A percentile compares a stretch with the other conserved stretches of the same genome.
phyloP scores from a whole-genome alignment of 2,797 vertebrate genomes.

The Gorsachius magnificus region DNA sequence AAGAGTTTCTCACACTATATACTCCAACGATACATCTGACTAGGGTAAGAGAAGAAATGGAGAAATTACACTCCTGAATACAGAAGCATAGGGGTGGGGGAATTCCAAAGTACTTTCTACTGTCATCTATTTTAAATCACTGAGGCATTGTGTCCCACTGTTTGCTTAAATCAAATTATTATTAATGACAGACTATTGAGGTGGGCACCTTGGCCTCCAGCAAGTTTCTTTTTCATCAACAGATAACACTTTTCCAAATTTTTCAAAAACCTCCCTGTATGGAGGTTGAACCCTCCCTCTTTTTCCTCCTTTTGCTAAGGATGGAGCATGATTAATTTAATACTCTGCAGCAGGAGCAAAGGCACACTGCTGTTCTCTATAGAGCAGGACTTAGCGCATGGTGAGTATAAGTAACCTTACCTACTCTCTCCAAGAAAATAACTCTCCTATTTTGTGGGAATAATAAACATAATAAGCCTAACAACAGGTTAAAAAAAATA shows the following conservation, averaged over 20 bases:
- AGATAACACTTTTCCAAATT: not conserved
- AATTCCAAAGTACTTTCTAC: not conserved
- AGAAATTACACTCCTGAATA: not conserved
- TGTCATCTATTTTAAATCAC: not conserved
- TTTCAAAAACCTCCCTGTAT: not conserved
- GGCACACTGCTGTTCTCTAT: not conserved
- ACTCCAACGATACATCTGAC: not conserved
- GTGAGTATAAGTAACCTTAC: not conserved
- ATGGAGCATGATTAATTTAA: not conserved
- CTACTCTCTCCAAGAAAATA: not conserved
- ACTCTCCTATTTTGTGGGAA: not conserved
- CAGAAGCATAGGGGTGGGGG: not conserved
- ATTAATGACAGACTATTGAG: not conserved
- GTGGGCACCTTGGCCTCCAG: not conserved
- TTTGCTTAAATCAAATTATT: not conserved
- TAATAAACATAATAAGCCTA: fast-evolving
- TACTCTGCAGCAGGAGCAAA: not conserved
- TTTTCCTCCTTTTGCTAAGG: not conserved
- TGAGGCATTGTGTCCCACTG: not conserved
- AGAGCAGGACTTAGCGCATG: not conserved
- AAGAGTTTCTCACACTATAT: not conserved
- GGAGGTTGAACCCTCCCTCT: not conserved
- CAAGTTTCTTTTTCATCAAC: not conserved
- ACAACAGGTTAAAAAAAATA: not conserved
- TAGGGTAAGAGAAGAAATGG: not conserved